A percentile compares a stretch with the other conserved stretches of the same genome.
Evolutionary conservation across 2,113 vertebrate genomes (phyloP).

Genomic region (Hoplias malabaricus): DNA sequence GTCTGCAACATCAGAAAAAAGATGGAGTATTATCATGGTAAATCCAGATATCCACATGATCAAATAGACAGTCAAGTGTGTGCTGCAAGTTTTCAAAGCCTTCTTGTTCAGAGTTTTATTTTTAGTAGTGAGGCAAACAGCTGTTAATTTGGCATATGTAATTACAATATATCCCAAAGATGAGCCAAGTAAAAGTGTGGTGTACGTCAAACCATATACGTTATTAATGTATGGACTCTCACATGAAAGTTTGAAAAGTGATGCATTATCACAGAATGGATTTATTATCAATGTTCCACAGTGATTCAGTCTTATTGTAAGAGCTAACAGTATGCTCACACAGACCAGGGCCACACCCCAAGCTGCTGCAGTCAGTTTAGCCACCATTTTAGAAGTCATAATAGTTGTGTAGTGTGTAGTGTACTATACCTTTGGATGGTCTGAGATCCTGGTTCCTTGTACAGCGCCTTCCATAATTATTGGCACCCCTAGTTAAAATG

Average conservation of each 20-base stretch:
- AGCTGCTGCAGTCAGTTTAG: conserved; percentile 55
- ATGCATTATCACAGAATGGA: conserved; percentile 64
- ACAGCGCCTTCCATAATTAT: too few species aligned
- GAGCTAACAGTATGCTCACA: conserved; percentile 57
- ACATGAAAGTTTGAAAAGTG: conserved; percentile 68
- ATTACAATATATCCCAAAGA: conserved; percentile 60
- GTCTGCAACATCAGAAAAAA: neutral
- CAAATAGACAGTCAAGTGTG: neutral
- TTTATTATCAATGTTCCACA: conserved; percentile 58
- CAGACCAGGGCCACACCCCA: conserved; percentile 57
- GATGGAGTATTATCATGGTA: neutral
- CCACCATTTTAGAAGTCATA: conserved; percentile 63
- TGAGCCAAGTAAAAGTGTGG: conserved; percentile 46
- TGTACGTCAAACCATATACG: conserved; percentile 59
- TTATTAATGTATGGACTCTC: conserved; percentile 62
- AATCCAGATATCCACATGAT: neutral
- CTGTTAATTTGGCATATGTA: conserved; percentile 63
- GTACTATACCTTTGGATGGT: too few species aligned
- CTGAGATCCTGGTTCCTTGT: too few species aligned
- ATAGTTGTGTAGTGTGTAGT: conserved; percentile 57
- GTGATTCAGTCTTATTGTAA: conserved; percentile 59
- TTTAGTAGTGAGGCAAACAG: conserved; percentile 58
- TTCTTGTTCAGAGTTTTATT: conserved; percentile 52
- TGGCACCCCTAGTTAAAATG: too few species aligned
- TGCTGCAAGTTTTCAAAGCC: neutral